Evolutionary conservation across 2,888 invertebrate genomes (phyloP).

Genomic region (Camptogramma bilineatum): DNA sequence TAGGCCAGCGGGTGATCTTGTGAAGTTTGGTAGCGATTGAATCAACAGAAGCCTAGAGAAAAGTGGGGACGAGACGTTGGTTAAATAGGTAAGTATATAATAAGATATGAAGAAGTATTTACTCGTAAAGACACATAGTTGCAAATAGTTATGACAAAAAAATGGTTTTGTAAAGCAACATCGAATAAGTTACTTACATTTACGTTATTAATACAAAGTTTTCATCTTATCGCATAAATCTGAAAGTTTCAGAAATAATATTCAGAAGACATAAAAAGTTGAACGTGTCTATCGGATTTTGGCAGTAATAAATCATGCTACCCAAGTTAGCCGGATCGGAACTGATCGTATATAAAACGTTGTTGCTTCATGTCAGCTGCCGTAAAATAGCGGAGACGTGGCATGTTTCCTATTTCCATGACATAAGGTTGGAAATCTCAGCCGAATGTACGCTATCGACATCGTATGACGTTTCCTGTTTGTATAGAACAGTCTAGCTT

Average conservation of each 20-base stretch:
- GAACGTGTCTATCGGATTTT: conserved; percentile 42
- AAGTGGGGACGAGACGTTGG: no score
- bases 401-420: not conserved
- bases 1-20: no score
- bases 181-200: not conserved
- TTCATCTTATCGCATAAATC: conserved; percentile 35
- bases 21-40: no score
- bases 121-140: no score
- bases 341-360: conserved; percentile 9
- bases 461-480: not conserved
- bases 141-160: not conserved
- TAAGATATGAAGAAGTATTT: no score
- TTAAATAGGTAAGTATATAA: no score
- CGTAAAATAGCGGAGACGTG: not conserved
- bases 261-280: conserved; percentile 38
- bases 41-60: no score
- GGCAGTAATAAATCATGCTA: conserved; percentile 40
- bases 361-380: conserved; percentile 3
- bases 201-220: conserved; percentile 1
- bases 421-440: not conserved
- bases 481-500: not conserved
- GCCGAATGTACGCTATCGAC: not conserved
- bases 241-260: conserved; percentile 38
- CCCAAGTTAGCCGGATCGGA: conserved; percentile 21
- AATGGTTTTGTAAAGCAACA: not conserved